Conservation (phyloP, 2,888 invertebrate genomes). For the Allacma fusca region DNA sequence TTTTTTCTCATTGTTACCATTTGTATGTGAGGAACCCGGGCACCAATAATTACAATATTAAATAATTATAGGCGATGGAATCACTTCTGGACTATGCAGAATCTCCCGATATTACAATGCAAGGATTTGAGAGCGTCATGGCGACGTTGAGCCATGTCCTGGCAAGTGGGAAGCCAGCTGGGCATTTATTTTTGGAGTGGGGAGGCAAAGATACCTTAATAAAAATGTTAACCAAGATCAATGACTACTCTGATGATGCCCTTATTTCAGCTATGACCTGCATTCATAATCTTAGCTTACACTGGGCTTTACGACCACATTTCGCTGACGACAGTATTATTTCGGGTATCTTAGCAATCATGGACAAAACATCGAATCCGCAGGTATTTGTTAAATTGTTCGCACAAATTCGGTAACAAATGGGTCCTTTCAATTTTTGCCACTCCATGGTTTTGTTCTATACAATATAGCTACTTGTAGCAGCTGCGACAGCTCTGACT, state of each 20-base stretch:
- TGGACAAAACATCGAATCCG: constrained; percentile 44
- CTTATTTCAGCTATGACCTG: constrained; percentile 49
- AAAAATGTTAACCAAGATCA: constrained; percentile 45
- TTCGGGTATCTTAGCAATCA: constrained; percentile 34
- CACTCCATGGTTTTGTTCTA: too few species aligned
- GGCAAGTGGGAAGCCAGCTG: constrained; percentile 45
- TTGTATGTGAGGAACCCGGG: too few species aligned
- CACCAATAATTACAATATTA: too few species aligned
- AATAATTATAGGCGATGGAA: constrained; percentile 27
- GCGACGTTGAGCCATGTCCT: constrained; percentile 49
- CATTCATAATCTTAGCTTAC: constrained; percentile 44
- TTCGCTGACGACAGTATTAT: constrained; percentile 48
- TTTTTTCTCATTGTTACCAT: background rate
- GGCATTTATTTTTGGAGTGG: constrained; percentile 49
- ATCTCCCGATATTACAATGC: constrained; percentile 36
- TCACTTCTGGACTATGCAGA: constrained; percentile 31
- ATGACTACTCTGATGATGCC: constrained; percentile 49
- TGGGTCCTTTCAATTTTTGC: too few species aligned
- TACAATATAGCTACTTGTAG: constrained; percentile 44
- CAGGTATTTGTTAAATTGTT: constrained; percentile 39
- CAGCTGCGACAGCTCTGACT: constrained; percentile 49
- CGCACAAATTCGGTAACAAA: background rate
- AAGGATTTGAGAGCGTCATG: constrained; percentile 48
- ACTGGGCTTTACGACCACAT: constrained; percentile 34
- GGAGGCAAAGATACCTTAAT: constrained; percentile 42